These are phyloP conservation scores for Hirtodrosophila histrioides DNA, from an alignment of 2,888 invertebrate genomes.

Conservation along the genomic window DNA sequence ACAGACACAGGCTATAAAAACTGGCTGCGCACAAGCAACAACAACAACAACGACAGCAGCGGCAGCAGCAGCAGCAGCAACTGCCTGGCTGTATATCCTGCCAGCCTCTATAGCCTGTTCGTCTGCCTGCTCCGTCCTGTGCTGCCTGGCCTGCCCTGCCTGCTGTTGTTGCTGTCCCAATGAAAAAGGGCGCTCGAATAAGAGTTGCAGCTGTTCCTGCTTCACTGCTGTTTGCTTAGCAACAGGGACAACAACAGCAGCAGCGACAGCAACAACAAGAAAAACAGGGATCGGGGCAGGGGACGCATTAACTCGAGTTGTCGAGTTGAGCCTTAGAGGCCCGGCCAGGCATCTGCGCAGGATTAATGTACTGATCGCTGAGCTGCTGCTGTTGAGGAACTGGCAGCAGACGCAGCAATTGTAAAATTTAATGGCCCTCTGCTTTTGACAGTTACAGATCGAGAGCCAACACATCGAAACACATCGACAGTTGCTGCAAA, in stretches of 20 bases:
- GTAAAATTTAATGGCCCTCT: no score
- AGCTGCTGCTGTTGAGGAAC: conserved; percentile 14
- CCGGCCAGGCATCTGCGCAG: conserved; percentile 29
- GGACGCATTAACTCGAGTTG: conserved; percentile 1
- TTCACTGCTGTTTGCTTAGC: conserved; percentile 48
- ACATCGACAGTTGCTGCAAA: no score
- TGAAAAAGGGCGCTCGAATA: conserved; percentile 66
- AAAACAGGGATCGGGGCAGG: conserved; percentile 21
- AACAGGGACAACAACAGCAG: conserved; percentile 38
- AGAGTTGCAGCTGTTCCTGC: conserved; percentile 72
- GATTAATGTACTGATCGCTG: conserved; percentile 18
- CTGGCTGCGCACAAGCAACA: conserved; percentile 10
- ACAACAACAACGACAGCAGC: conserved; percentile 14
- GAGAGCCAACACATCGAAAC: not conserved
- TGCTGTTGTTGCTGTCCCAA: conserved; percentile 53
- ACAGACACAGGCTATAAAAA: conserved; percentile 31
- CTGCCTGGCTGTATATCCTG: conserved; percentile 67
- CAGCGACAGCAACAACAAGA: conserved; percentile 1
- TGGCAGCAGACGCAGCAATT: not conserved
- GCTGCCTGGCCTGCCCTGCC: conserved; percentile 6
- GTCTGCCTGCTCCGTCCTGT: conserved; percentile 36
- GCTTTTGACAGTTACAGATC: conserved; percentile 20
- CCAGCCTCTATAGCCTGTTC: conserved; percentile 55
- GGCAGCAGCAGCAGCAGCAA: conserved; percentile 15
- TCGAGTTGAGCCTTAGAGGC: conserved; percentile 11